Evolutionary conservation across 2,113 vertebrate genomes (phyloP), one percentile per base, ranked within the genome.

Genomic region (Hippopotamus amphibius): DNA sequence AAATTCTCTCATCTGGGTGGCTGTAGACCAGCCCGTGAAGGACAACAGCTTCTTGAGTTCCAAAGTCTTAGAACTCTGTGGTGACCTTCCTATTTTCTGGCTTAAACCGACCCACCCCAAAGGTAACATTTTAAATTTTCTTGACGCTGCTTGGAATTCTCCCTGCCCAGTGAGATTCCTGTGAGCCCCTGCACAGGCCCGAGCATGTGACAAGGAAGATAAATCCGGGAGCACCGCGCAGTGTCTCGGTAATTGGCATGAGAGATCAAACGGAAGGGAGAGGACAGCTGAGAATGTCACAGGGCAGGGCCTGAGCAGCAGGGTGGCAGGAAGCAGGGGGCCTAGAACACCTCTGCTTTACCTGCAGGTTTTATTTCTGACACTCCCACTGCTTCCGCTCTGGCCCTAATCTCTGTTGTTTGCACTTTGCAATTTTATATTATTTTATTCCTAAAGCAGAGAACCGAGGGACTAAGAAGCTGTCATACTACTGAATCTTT

Each of bases 71-170:
- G 98, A 99, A 98, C 99, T 99, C 93, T 99, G 99, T 9, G 96
- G 98, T 16, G 98, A 99, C 95, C 99, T 99, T 97, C 99, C 99
- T 5, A 99, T 99, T 98, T 99, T 99, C 98, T 99, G 99, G 99
- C 99, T 99, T 97, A 99, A 98, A 95, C 99, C 99, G 33, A 98
- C 98, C 3, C 98, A 99, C 92, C 98, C 98, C 50, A 99, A 99
- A 99, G 99, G 99, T 99, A 99, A 96, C n/a, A 4, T 50, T 95
- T 96, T 84, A 61, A 68, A 43, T 90, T 90, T 41, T 93, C 43
- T 14, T 46, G 26, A 26, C 7, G 7, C 53, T 37, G 74, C 74
- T 65, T 74, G 72, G 6, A 61, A 48, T 41, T 19, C 28, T 85
- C 46, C 80, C 21, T 11, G 26, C 53, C 53, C 1, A 2, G 1